Base-by-base conservation (phyloP, 1,140 invertebrate genomes). In the Temnothorax nylanderi region DNA sequence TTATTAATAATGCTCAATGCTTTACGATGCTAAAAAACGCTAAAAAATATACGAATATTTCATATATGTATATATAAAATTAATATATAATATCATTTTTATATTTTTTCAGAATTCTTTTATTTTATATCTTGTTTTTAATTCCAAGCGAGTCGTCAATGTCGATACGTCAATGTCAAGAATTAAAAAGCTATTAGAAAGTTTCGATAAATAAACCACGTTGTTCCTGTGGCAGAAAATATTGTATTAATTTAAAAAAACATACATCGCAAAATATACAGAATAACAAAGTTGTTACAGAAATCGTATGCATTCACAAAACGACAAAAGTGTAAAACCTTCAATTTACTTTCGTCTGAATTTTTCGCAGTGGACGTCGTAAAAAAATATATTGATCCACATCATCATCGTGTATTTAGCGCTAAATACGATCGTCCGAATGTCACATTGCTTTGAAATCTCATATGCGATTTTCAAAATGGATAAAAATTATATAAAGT, bases 251-350 rank as follows among this genome's bases (percentile, higher is more conserved):
- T 78, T 78, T 56, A 60, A 85, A 86, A 54, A 81, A 77, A 82
- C 44, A 37, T 89, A 91, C 75, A 91, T 77, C 13, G 88, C 72
- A 89, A 87, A 85, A 88, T 80, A 89, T 89, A 91, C 56, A 72
- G 37, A 87, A 85, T 71, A 58, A 72, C 32, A 49, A 69, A 77
- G 13, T 87, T 74, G 44, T 78, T 77, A 65, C 51, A 72, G 21
- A 82, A 74, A 49, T 62, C 21, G 8, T 78, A 34, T 90, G 80
- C 89, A 85, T 47, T 90, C 81, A 69, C 77, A 90, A 90, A 88
- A 90, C 86, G 86, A 90, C 81, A 21, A 41, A 41, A 74, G 18
- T 26, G 37, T 21, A 26, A 67, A 16, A 67, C 32, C 47, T 41
- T 4, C 16, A 18, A 11, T 18, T 72, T 34, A 49, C n/a, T 11